Evolutionary conservation across 2,888 invertebrate genomes (phyloP), one percentile per base, ranked within the genome.

Genomic region (Lissocephala sabroskyi): DNA sequence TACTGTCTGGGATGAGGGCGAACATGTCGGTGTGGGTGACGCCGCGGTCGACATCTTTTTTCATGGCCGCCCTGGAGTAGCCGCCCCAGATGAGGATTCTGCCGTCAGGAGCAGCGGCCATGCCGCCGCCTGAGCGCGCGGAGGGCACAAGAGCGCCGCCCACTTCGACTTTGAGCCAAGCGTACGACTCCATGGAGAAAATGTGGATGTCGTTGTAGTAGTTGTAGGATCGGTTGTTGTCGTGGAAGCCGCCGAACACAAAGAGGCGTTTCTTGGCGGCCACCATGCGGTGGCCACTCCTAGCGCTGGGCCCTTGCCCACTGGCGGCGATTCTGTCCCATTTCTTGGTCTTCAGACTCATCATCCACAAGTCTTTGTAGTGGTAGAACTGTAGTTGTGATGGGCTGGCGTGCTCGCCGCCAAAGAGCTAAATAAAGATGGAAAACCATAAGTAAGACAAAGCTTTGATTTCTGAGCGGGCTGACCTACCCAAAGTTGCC

Each of bases 371-470:
- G 81, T 97, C 97, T 79, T 90, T 91, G 83, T 95, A 97, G 81
- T 97, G 97, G 79, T 96, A 92, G 83, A 96, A 97, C 84, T 97
- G 97, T 13, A 93, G 90, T 80, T 96, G 95, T 0, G 93, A 90
- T 0, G 94, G 93, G 78, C 94, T 96, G 2, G 95, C 92, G 85
- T 92, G 96, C 86, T 97, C 97, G 1, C 97, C 97, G 5, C 97
- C 97, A 86, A 96, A 97, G 39, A 85, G n/a, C 85, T 84, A 23
- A 6, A 37, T 9, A 26, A 14, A 16, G 3, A 17, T 7, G 10
- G 17, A 35, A 35, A 7, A 1, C 1, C 10, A 17, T 28, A n/a
- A 18, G 17, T 37, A 16, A 10, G 17, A 18, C 3, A 7, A 3
- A 14, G 10, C 14, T 10, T 36, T 36, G n/a, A n/a, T n/a, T n/a